Base-by-base conservation (phyloP, 2,888 invertebrate genomes). In the Drosophila seclusa region DNA sequence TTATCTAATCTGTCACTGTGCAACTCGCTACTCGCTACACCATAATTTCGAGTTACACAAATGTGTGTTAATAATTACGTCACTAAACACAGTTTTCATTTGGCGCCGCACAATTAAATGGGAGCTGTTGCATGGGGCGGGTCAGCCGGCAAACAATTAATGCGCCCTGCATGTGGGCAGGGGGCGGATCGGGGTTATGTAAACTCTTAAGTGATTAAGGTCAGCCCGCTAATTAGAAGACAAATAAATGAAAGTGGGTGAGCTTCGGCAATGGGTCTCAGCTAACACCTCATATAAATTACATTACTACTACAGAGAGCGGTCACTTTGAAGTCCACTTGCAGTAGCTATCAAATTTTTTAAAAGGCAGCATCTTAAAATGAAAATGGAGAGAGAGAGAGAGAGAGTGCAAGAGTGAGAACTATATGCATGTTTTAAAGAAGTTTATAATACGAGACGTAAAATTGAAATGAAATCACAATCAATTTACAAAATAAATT, bases 191-290 rank as follows among this genome's bases (percentile, higher is more conserved):
- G 48, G 53, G 61, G 68, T 73, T 81, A 74, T 83, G 80, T 83
- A 87, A 83, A 83, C 87, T 83, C 80, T 87, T 81, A 89, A 83
- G 87, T 89, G 89, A 85, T 85, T 85, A 85, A 89, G 85, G 85
- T 87, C 85, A 89, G 57, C 61, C 81, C 60, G 68, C 73, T 81
- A 85, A 85, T 85, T 85, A 82, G 82, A 76, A 89, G 82, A 68
- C 65, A 77, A 75, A 83, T 82, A 76, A 86, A 69, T 63, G 73
- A 76, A 79, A 75, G 71, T 83, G 87, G 89, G 73, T 87, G 84
- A 77, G 67, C 66, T 62, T 52, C 55, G 50, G 66, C n/a, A 27
- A 31, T 5, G 36, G 27, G 38, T 59, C 66, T 48, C 32, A 70
- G 81, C 53, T 71, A 60, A 53, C 54, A 36, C 42, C 42, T 42